phyloP scores from a whole-genome alignment of 2,113 vertebrate species.

The Protobothrops flavoviridis region DNA sequence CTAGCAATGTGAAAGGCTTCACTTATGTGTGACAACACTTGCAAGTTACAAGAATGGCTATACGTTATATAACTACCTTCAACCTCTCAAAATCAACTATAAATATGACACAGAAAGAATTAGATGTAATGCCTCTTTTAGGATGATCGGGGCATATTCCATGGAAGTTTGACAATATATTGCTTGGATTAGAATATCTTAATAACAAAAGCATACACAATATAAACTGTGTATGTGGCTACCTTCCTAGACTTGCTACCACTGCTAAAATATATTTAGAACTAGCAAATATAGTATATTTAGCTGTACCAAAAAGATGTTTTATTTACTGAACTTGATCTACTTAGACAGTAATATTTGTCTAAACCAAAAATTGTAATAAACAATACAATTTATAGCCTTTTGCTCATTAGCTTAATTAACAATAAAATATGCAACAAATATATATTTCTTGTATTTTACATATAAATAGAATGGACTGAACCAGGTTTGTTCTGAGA shows the following conservation, averaged over 20 bases:
- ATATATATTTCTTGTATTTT: not conserved
- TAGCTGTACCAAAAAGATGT: not conserved
- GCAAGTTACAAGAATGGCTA: not conserved
- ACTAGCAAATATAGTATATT: not conserved
- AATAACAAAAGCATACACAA: not conserved
- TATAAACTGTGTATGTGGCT: not conserved
- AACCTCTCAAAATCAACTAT: not conserved
- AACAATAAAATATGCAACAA: not conserved
- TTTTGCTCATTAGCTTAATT: not conserved
- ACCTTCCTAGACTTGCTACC: not conserved
- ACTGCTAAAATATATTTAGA: not conserved
- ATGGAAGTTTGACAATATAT: not conserved
- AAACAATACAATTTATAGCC: not conserved
- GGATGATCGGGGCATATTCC: not conserved
- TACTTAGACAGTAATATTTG: not conserved
- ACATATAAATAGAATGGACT: not conserved
- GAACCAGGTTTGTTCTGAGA: not conserved
- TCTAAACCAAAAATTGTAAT: not conserved
- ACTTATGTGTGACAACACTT: not conserved
- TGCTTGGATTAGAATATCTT: not conserved
- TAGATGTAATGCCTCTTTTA: not conserved
- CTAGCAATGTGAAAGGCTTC: not conserved
- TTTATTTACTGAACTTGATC: not conserved
- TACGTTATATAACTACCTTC: not conserved
- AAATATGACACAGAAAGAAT: not conserved